Evolutionary conservation across 1,140 invertebrate species (phyloP), one percentile per base, ranked within the genome.

Genomic region (Diorhabda carinulata): DNA sequence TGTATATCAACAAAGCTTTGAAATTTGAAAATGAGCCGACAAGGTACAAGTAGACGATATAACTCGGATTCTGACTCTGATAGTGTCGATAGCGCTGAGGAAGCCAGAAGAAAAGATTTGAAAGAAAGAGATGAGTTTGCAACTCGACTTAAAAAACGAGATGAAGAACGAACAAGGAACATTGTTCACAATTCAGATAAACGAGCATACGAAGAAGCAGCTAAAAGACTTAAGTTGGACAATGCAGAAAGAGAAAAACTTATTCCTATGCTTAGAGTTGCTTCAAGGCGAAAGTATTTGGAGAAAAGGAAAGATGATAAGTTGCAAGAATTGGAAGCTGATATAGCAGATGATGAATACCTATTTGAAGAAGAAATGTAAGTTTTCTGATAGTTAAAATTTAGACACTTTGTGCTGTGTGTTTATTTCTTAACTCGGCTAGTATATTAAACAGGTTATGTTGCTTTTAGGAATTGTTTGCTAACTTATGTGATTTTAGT

Each of bases 261-360:
- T 59, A 84, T 98, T 58, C 95, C 95, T 8, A 91, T 92, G 76
- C 79, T 99, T 6, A 84, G 98, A 61, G 84, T 96, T 25, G 92
- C 98, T 80, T 98, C 97, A 0, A 87, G 98, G 45, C 85, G 95
- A 64, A 92, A 95, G 78, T 99, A 99, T 83, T 86, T 99, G 69
- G 91, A 93, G 73, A 99, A 98, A 82, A 86, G 98, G 64, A 97
- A 98, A 84, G 92, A 93, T 65, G 97, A 99, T 77, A 99, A 99
- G 85, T 87, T 99, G 56, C 86, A 90, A n/a, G 97, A 99, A 81
- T 83, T 99, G 52, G 97, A 98, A 84, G 92, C 89, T 40, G 95
- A 97, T 79, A 94, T 99, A 65, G 80, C 89, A n/a, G 98, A 99
- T 82, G 97, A 99, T 84, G 95, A 98, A 82, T 96, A 94, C 81